Base-by-base conservation (phyloP, 2,113 vertebrate species). In the Crotalus viridis region DNA sequence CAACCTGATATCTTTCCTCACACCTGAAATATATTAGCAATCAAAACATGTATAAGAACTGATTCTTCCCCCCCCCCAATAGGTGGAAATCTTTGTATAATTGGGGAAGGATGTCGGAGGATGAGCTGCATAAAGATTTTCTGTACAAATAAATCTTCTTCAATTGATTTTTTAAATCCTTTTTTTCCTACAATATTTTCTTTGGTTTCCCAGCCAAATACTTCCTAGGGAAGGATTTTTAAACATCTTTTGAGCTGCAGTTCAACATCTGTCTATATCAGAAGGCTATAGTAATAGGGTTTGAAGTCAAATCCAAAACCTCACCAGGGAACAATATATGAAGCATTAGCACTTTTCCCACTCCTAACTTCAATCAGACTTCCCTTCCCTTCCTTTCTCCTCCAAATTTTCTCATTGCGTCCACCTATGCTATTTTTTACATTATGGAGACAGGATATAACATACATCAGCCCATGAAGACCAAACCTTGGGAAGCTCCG, bases 281-380 rank as follows among this genome's bases (percentile, higher is more conserved):
- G 95, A 96, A 96, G 96, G 95, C 95, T 97, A 95, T 95, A 96
- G 96, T 96, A 97, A 97, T 95, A 96, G 96, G 96, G 96, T 93
- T 97, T 97, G 96, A 97, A 96, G 96, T 97, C 96, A 96, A 97
- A 96, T 96, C 96, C 97, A 97, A 97, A 97, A 95, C 94, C 95
- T 95, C 96, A 96, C 96, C 90, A 96, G 96, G 96, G 96, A 92
- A 92, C 89, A 85, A 97, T 96, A 96, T 96, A 91, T 87, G 94
- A 95, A 95, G 95, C 95, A 94, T 94, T 97, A 39, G 51, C 54
- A 69, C 4, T 43, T 86, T 96, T 93, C 95, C 95, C 96, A 94
- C 93, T 94, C 96, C 94, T 94, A 93, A 85, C 95, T 95, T 96
- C 95, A 97, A 96, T 96, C 92, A 92, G 94, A 64, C 94, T 94